Conservation (phyloP, 2,797 vertebrate genomes). For the Lithobates sylvaticus region DNA sequence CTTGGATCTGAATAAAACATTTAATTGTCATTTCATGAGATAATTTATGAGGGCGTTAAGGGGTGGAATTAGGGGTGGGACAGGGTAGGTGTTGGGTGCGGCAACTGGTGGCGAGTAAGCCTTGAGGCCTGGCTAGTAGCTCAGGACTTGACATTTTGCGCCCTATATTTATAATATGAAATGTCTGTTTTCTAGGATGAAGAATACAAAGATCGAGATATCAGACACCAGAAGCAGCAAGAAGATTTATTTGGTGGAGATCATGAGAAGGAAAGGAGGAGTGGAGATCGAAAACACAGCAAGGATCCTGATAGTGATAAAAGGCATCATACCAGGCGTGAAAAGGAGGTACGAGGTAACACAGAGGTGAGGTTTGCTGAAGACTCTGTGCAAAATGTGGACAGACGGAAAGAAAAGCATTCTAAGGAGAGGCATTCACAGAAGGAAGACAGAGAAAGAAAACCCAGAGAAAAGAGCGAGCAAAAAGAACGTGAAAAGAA, state of each 20-base stretch:
- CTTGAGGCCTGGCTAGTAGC: too few relatives aligned
- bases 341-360: constrained; percentile 1
- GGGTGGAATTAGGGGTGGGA: too few relatives aligned
- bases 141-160: too few relatives aligned
- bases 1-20: too few relatives aligned
- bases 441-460: constrained; percentile 63
- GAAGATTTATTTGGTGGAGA: constrained; percentile 27
- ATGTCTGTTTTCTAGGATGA: constrained; percentile 8
- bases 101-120: too few relatives aligned
- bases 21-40: too few relatives aligned
- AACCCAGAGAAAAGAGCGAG: constrained; percentile 51
- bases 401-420: constrained; percentile 30
- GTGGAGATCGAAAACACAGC: constrained; percentile 64
- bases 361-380: not conserved
- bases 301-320: constrained; percentile 33
- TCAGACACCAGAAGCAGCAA: constrained; percentile 8
- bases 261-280: constrained; percentile 69
- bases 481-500: constrained; percentile 34
- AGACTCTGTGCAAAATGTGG: not conserved
- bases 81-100: too few relatives aligned
- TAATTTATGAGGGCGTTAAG: too few relatives aligned
- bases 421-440: constrained; percentile 60
- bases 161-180: not conserved
- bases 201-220: constrained; percentile 38
- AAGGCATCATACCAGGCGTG: constrained; percentile 64